These are phyloP conservation scores for Orthosia gracilis DNA, from an alignment of 2,888 invertebrate genomes.

Conservation along the genomic window DNA sequence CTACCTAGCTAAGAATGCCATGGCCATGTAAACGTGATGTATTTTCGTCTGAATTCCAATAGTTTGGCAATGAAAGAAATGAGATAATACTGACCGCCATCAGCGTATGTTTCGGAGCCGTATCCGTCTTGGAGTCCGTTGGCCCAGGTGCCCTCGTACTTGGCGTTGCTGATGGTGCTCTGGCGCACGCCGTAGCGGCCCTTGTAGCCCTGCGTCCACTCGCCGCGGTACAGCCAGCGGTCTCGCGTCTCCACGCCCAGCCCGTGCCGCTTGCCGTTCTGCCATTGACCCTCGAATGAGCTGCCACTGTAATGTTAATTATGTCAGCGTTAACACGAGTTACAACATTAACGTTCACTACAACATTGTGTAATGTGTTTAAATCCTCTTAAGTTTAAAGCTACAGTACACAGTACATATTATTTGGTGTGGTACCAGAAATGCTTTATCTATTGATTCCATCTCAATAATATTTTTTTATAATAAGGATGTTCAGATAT, in stretches of 20 bases:
- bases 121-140: slow-evolving; percentile 99
- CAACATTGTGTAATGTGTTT: neutral
- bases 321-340: slow-evolving; percentile 27
- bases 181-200: slow-evolving; percentile 99
- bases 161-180: slow-evolving; percentile 98
- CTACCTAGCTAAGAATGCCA: slow-evolving; percentile 77
- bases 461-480: neutral
- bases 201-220: slow-evolving; percentile 99
- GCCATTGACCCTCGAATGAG: slow-evolving; percentile 99
- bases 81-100: slow-evolving; percentile 96
- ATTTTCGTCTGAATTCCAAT: slow-evolving; percentile 83
- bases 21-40: slow-evolving; percentile 82
- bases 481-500: no score
- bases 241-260: slow-evolving; percentile 99
- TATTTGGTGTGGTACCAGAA: neutral
- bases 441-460: neutral
- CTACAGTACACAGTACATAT: neutral
- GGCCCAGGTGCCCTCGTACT: slow-evolving; percentile 99
- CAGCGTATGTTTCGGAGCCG: slow-evolving; percentile 99
- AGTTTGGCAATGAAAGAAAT: slow-evolving; percentile 81
- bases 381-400: neutral
- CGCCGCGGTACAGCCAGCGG: slow-evolving; percentile 99
- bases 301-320: slow-evolving; percentile 94
- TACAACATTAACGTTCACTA: neutral
- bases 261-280: slow-evolving; percentile 99